Conservation (phyloP, 2,797 vertebrate genomes). For the Nyctalus aviator region DNA sequence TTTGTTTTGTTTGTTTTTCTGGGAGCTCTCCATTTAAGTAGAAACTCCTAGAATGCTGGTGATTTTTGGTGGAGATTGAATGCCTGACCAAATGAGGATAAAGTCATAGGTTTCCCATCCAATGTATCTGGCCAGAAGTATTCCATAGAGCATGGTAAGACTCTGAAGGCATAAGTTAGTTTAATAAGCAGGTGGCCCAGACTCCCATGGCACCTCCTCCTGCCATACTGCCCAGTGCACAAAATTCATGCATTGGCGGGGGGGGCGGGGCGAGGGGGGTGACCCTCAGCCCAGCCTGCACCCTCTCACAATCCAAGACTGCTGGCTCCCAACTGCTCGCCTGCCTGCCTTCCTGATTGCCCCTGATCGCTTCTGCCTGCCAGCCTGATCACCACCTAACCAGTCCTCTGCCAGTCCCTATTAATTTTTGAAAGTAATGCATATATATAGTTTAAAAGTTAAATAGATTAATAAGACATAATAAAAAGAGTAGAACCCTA, state of each 20-base stretch:
- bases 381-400: no score
- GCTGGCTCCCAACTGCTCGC: no score
- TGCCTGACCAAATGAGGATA: neutral
- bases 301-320: no score
- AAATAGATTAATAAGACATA: conserved; percentile 10
- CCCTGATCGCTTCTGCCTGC: no score
- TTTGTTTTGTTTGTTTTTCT: neutral
- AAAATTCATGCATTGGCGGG: no score
- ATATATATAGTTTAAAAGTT: conserved; percentile 45
- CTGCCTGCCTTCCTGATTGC: no score
- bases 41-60: conserved; percentile 18
- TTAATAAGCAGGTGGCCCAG: neutral
- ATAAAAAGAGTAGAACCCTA: conserved; percentile 19
- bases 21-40: neutral
- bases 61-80: conserved; percentile 29
- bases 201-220: neutral
- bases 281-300: no score
- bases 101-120: neutral
- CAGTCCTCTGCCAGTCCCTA: neutral
- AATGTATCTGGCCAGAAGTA: neutral
- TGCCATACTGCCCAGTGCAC: neutral
- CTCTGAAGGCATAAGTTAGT: neutral
- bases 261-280: no score
- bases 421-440: conserved; percentile 38
- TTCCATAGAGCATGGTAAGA: neutral